phyloP scores from a whole-genome alignment of 2,113 vertebrate species.

The Narcine bancroftii region DNA sequence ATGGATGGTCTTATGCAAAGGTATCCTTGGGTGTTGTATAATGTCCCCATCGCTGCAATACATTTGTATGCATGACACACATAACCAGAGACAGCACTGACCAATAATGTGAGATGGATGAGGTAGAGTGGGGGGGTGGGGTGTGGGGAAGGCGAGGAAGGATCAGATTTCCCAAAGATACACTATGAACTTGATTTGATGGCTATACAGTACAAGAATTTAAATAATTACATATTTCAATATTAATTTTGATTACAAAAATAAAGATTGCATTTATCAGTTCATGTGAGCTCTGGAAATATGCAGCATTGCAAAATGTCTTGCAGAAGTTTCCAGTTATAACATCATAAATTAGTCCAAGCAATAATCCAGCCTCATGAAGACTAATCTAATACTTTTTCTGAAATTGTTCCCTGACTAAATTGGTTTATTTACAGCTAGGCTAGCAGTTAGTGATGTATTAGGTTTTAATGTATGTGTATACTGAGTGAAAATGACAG shows the following conservation, averaged over 20 bases:
- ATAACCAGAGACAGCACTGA: too few species aligned
- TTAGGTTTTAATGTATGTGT: slow-evolving; percentile 29
- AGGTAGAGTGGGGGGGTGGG: too few species aligned
- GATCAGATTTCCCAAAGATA: neutral
- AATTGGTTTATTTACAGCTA: slow-evolving; percentile 35
- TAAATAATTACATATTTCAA: slow-evolving; percentile 9
- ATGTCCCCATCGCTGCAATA: neutral
- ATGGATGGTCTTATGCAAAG: neutral
- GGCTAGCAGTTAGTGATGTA: slow-evolving; percentile 6
- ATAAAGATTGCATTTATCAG: neutral
- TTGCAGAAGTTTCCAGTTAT: slow-evolving; percentile 27
- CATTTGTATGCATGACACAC: too few species aligned
- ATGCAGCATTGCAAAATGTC: neutral
- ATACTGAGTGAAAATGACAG: slow-evolving; percentile 34
- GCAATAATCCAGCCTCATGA: slow-evolving; percentile 26
- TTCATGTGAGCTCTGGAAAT: neutral
- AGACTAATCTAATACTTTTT: slow-evolving; percentile 29
- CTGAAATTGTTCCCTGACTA: slow-evolving; percentile 23
- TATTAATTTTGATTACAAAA: neutral
- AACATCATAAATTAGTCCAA: slow-evolving; percentile 25
- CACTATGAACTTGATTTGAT: neutral
- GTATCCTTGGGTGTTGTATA: neutral
- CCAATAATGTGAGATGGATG: too few species aligned
- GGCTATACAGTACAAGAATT: neutral
- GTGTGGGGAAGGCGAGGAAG: too few species aligned